phyloP scores from a whole-genome alignment of 2,797 vertebrate species.

The Phaenicophaeus curvirostris region DNA sequence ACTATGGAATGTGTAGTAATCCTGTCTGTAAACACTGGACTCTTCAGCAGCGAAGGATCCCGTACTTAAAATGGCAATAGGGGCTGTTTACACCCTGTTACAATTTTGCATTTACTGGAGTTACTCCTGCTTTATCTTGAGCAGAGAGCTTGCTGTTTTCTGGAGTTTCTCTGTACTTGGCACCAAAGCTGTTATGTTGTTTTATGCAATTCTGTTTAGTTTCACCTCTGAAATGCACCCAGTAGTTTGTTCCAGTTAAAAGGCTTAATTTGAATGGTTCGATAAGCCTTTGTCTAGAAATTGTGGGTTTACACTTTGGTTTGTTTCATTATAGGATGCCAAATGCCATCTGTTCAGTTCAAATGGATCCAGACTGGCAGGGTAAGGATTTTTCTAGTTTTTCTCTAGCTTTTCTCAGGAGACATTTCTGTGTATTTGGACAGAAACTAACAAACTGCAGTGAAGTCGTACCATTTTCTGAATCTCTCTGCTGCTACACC shows the following conservation, averaged over 20 bases:
- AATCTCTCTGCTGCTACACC: not conserved
- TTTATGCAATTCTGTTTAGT: constrained; percentile 5
- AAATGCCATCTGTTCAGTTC: constrained; percentile 41
- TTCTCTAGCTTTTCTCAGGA: not conserved
- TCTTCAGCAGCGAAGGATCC: not conserved
- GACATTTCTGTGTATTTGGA: constrained; percentile 1
- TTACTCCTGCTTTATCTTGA: not conserved
- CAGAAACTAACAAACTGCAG: constrained; percentile 1
- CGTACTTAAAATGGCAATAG: not conserved
- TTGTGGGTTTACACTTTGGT: constrained; percentile 1
- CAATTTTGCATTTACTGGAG: not conserved
- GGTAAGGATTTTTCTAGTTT: constrained; percentile 51
- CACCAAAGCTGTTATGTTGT: not conserved
- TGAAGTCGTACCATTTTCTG: not conserved
- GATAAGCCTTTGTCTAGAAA: not conserved
- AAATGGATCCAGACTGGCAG: constrained; percentile 70
- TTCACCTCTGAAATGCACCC: not conserved
- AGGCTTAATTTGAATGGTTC: constrained; percentile 6
- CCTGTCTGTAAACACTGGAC: not conserved
- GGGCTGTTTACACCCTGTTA: not conserved
- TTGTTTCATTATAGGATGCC: constrained; percentile 42
- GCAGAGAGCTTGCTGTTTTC: not conserved
- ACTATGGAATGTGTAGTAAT: not conserved
- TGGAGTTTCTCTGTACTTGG: not conserved
- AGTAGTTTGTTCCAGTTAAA: constrained; percentile 13